These are phyloP conservation scores for Tigriopus japonicus DNA, from an alignment of 1,140 invertebrate genomes.

Conservation along the genomic window DNA sequence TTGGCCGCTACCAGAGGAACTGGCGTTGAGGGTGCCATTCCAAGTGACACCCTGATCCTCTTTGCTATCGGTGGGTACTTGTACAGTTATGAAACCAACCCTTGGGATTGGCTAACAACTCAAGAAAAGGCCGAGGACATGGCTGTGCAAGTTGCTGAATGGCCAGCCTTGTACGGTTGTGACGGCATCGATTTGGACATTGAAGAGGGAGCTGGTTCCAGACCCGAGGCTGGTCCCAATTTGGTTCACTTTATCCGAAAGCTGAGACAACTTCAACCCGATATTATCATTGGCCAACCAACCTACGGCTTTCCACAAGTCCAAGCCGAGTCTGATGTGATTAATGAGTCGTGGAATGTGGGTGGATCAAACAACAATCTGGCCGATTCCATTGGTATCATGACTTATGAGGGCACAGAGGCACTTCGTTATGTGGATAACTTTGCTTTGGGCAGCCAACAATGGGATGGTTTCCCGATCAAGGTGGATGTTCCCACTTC, in stretches of 20 bases:
- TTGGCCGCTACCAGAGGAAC: background rate
- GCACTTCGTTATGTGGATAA: constrained; percentile 5
- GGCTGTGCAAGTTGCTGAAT: constrained; percentile 4
- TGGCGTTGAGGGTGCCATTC: constrained; percentile 2
- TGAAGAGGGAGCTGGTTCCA: constrained; percentile 7
- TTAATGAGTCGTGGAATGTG: constrained; percentile 1
- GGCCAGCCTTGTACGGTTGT: background rate
- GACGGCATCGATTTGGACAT: constrained; percentile 11
- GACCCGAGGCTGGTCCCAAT: constrained; percentile 6
- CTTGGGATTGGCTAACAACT: constrained; percentile 1
- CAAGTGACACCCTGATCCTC: constrained; percentile 2
- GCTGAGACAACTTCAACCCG: background rate
- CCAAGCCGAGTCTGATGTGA: constrained; percentile 4
- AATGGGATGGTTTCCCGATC: constrained; percentile 9
- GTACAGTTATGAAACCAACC: constrained; percentile 11
- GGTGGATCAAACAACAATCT: background rate
- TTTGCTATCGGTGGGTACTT: constrained; percentile 10
- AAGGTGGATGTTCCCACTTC: background rate
- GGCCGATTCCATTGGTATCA: background rate
- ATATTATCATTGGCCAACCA: constrained; percentile 4
- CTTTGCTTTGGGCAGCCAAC: background rate
- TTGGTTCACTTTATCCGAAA: constrained; percentile 7
- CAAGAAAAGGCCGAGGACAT: constrained; percentile 1
- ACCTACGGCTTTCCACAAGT: constrained; percentile 11
- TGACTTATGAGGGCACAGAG: constrained; percentile 9